Conservation (phyloP, 2,797 vertebrate species). For the Gila robusta region DNA sequence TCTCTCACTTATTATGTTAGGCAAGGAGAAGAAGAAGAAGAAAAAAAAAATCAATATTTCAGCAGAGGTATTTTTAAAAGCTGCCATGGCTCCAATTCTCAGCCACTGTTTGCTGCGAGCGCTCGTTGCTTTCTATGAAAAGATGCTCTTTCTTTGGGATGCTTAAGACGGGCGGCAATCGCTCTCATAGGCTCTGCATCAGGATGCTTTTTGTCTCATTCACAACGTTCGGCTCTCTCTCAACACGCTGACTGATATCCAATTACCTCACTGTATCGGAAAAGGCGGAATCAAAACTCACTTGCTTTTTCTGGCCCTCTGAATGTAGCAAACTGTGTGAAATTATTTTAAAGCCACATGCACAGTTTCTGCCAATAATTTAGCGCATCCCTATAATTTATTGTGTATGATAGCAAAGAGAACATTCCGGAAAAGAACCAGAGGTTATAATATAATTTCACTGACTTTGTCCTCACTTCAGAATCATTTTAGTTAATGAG, state of each 20-base stretch:
- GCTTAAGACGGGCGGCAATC: conserved; percentile 57
- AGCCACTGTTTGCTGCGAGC: conserved; percentile 57
- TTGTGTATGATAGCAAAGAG: neutral
- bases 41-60: conserved; percentile 79
- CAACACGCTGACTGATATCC: conserved; percentile 12
- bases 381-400: neutral
- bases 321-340: neutral
- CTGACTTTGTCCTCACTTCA: conserved; percentile 21
- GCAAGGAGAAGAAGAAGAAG: conserved; percentile 69
- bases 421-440: neutral
- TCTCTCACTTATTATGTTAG: conserved; percentile 81
- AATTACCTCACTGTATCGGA: neutral
- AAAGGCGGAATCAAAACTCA: conserved; percentile 7
- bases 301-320: neutral
- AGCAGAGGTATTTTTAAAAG: conserved; percentile 79
- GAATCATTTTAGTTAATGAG: conserved; percentile 52
- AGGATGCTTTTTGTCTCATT: neutral
- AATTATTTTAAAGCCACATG: conserved; percentile 30
- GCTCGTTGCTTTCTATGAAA: conserved; percentile 66
- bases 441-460: neutral
- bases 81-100: conserved; percentile 66
- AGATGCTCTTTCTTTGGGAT: conserved; percentile 46
- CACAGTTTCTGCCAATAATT: neutral
- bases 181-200: neutral
- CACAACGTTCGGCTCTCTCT: neutral